A percentile compares a stretch with the other conserved stretches of the same genome.
These are phyloP conservation scores for Pseudochirops cupreus DNA, from an alignment of 2,797 vertebrate genomes.

Conservation along the genomic window DNA sequence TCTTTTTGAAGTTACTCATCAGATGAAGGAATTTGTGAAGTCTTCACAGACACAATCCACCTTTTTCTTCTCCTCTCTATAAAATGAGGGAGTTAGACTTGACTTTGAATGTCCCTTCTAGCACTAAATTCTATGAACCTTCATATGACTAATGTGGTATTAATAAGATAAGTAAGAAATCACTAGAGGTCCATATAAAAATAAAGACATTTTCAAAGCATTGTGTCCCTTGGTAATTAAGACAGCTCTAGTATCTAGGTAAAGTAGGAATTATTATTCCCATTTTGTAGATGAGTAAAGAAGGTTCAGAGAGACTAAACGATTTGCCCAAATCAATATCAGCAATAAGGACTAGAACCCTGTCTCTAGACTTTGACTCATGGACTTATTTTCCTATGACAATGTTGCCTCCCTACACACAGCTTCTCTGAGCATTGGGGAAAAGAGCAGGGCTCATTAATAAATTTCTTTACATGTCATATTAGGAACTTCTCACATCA, in stretches of 20 bases:
- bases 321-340: neutral
- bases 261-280: neutral
- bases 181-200: neutral
- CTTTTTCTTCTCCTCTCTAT: neutral
- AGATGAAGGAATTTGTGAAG: neutral
- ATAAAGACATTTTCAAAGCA: neutral
- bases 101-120: neutral
- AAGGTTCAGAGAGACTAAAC: neutral
- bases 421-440: neutral
- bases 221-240: neutral
- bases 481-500: constrained; percentile 70
- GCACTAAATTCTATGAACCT: neutral
- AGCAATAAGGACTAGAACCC: no score
- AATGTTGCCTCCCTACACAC: neutral
- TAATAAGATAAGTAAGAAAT: neutral
- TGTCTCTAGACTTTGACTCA: neutral
- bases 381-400: neutral
- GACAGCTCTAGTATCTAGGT: neutral
- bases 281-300: neutral
- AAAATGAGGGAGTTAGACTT: neutral
- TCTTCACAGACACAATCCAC: neutral
- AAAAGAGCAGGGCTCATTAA: constrained; percentile 63
- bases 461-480: constrained; percentile 79
- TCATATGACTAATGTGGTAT: neutral
- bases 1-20: neutral